Conservation (phyloP, 2,113 vertebrate species). For the Hydropotes inermis region DNA sequence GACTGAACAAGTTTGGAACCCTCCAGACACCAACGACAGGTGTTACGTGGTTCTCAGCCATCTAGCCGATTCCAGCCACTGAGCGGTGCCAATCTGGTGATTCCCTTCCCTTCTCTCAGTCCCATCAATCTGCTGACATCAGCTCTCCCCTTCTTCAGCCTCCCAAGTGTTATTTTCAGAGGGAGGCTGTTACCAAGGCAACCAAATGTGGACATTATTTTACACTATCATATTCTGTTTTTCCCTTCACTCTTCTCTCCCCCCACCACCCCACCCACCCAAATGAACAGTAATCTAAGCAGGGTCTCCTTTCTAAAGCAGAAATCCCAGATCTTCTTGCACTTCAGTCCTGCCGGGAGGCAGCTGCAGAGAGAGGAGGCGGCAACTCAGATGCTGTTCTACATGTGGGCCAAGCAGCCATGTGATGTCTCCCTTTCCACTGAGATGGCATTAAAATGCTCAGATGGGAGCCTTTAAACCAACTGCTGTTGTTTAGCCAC, state of each 20-base stretch:
- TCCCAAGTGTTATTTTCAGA: neutral
- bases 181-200: slow-evolving; percentile 32
- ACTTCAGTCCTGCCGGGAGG: neutral
- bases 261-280: accelerated
- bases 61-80: neutral
- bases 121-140: neutral
- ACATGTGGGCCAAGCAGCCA: neutral
- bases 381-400: no score
- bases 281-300: neutral
- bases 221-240: neutral
- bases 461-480: neutral
- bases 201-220: neutral
- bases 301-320: neutral
- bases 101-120: neutral
- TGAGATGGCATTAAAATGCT: neutral
- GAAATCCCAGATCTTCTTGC: neutral
- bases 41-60: neutral
- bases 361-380: neutral
- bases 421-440: neutral
- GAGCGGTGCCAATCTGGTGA: neutral
- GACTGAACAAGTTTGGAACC: neutral
- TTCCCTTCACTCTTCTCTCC: neutral
- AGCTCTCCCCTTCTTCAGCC: neutral
- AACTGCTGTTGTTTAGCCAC: neutral
- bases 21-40: neutral